Base-by-base conservation (phyloP, 2,113 vertebrate species). In the Laticauda colubrina region DNA sequence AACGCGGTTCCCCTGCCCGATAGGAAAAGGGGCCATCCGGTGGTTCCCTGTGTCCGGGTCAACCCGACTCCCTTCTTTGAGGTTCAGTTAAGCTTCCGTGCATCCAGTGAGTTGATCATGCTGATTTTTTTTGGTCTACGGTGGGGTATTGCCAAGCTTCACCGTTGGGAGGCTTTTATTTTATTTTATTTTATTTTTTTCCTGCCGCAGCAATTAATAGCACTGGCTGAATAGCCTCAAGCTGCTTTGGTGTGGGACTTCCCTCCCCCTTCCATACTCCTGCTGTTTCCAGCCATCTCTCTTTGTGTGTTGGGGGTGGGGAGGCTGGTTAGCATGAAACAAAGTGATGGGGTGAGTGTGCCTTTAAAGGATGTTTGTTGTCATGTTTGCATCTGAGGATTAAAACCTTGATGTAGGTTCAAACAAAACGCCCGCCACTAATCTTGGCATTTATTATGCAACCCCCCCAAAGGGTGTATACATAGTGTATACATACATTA, bases 181-280 rank as follows among this genome's bases (percentile, higher is more conserved):
- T 39, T 39, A n/a, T 51, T 86, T 45, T 43, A 43, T 43, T 45
- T 45, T 45, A 45, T 15, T 45, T 53, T 53, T 57, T 34, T 86
- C 90, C 61, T 90, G 89, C 89, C 56, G 92, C 92, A 93, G 89
- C 92, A 90, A 90, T 93, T 93, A 90, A 93, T 93, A 93, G 92
- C 85, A 26, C 55, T 92, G n/a, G 86, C 53, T 24, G n/a, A 89
- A 89, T 14, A 15, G 20, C 59, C 87, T 92, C 18, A 23, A 89
- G 88, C 43, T 85, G 54, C 24, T 75, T 53, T 85, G 92, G 26
- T 86, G 15, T 8, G 51, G 56, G 81, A 43, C 6, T n/a, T 26
- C 3, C 34, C 43, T 87, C 56, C 61, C 56, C 12, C 26, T 20
- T 8, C 23, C 15, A 26, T 39, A 54, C 8, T 48, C 34, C 90